These are phyloP conservation scores for Sesia bembeciformis DNA, from an alignment of 2,888 invertebrate genomes.

Conservation along the genomic window DNA sequence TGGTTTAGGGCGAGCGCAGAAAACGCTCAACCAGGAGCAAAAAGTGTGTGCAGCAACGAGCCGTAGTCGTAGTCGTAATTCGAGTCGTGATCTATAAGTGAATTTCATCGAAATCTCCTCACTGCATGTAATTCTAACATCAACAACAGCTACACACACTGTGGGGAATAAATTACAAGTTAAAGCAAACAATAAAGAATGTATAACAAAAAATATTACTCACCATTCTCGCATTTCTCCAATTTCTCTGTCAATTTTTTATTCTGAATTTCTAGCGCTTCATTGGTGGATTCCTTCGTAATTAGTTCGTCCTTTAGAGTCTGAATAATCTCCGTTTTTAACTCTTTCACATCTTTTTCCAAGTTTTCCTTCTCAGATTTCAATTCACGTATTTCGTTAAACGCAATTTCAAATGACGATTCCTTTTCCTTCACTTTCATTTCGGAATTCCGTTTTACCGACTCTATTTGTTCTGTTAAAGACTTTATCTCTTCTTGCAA, in stretches of 20 bases:
- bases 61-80: no score
- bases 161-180: no score
- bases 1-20: no score
- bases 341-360: conserved; percentile 2
- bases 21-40: no score
- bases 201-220: not conserved
- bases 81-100: no score
- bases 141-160: no score
- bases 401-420: conserved; percentile 1
- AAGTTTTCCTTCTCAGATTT: conserved; percentile 2
- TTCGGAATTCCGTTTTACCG: conserved; percentile 1
- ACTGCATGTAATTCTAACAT: no score
- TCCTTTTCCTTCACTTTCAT: conserved; percentile 1
- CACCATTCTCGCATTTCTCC: conserved; percentile 15
- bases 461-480: conserved; percentile 7
- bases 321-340: not conserved
- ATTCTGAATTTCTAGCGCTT: conserved; percentile 13
- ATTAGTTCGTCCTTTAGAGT: not conserved
- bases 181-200: no score
- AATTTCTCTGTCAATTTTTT: conserved; percentile 13
- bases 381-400: conserved; percentile 6
- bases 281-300: not conserved
- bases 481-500: conserved; percentile 7
- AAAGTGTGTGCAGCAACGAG: no score
- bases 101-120: no score